phyloP scores from a whole-genome alignment of 2,888 invertebrate species.

The Dynastes hyllus region DNA sequence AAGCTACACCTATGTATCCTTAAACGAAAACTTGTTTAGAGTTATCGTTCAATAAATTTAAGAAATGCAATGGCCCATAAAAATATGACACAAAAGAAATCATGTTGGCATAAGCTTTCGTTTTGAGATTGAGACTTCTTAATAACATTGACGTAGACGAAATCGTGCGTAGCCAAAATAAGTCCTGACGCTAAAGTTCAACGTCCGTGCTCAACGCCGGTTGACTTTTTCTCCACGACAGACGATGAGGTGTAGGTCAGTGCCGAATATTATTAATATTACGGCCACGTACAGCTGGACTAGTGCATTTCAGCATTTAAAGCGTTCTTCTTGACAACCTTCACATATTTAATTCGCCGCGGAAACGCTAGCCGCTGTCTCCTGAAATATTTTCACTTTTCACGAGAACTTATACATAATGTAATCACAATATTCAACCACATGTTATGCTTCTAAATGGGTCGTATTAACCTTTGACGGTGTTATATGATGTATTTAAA shows the following conservation, averaged over 20 bases:
- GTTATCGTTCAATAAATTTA: not conserved
- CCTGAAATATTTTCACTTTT: conserved; percentile 40
- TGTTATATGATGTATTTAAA: too few species aligned
- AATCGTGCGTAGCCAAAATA: conserved; percentile 48
- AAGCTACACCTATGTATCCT: too few species aligned
- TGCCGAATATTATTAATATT: conserved; percentile 56
- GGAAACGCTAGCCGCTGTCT: conserved; percentile 21
- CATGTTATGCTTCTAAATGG: not conserved
- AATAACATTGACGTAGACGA: conserved; percentile 34
- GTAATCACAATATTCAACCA: not conserved
- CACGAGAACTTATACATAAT: conserved; percentile 7
- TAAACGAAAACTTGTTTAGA: not conserved
- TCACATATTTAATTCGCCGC: conserved; percentile 29
- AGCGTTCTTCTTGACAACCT: conserved; percentile 30
- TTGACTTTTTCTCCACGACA: conserved; percentile 30
- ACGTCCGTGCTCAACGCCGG: conserved; percentile 31
- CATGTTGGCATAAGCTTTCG: not conserved
- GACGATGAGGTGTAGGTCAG: conserved; percentile 54
- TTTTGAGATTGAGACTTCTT: not conserved
- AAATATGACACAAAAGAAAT: not conserved
- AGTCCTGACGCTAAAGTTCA: conserved; percentile 40
- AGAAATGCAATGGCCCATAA: not conserved
- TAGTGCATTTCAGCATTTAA: conserved; percentile 47
- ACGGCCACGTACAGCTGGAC: conserved; percentile 55
- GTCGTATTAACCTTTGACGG: too few species aligned